Conservation (phyloP, 2,888 invertebrate species). For the Idaea biselata region DNA sequence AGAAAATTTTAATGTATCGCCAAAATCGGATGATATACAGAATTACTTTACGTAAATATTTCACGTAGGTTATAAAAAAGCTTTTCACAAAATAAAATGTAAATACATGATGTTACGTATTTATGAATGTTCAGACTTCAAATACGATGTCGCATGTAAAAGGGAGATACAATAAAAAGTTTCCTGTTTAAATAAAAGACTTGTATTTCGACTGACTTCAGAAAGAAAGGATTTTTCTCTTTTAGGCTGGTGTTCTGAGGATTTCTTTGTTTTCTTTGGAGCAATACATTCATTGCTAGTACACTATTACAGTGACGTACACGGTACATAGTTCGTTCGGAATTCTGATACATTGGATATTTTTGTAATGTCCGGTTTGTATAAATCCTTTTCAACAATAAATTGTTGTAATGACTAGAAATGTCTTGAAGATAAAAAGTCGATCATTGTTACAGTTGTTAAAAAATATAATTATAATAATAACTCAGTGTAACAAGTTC, state of each 20-base stretch:
- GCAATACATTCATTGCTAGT: background rate
- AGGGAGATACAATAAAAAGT: slow-evolving; percentile 1
- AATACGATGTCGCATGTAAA: background rate
- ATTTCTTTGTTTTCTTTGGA: background rate
- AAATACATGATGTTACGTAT: background rate
- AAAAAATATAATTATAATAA: slow-evolving; percentile 43
- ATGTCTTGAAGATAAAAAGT: background rate
- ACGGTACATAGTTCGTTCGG: background rate
- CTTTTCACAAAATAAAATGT: slow-evolving; percentile 1
- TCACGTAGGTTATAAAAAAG: background rate
- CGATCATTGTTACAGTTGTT: slow-evolving; percentile 17
- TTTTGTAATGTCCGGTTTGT: background rate
- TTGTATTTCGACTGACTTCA: slow-evolving; percentile 1
- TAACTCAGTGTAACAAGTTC: slow-evolving; percentile 30
- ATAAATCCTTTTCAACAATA: background rate
- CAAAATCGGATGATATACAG: background rate
- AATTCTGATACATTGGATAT: background rate
- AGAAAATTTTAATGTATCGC: background rate
- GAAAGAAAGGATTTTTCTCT: background rate
- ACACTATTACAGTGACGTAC: background rate
- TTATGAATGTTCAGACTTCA: slow-evolving; percentile 1
- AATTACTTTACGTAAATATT: background rate
- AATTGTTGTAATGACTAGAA: background rate
- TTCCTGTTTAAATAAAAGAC: background rate
- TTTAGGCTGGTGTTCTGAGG: background rate